These are phyloP conservation scores for Scotopteryx bipunctaria DNA, from an alignment of 2,888 invertebrate species.

Conservation along the genomic window DNA sequence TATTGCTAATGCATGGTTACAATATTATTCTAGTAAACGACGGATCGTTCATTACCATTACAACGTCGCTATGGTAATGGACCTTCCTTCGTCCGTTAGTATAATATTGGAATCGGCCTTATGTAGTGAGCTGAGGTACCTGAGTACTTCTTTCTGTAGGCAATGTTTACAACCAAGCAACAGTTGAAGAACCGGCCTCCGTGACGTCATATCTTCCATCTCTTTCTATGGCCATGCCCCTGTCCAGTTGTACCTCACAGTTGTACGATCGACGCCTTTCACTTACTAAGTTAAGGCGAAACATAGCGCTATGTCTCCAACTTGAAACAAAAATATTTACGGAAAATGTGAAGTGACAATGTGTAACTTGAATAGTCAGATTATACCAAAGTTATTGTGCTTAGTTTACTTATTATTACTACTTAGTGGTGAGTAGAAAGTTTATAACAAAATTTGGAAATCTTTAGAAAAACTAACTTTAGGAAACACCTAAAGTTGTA, in stretches of 20 bases:
- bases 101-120: neutral
- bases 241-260: too few relatives aligned
- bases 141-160: neutral
- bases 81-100: too few relatives aligned
- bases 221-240: conserved; percentile 56
- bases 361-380: conserved; percentile 52
- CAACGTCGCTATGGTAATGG: too few relatives aligned
- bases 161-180: conserved; percentile 15
- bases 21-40: too few relatives aligned
- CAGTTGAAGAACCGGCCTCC: conserved; percentile 33
- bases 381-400: conserved; percentile 67
- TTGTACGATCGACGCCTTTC: conserved; percentile 63
- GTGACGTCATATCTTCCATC: conserved; percentile 48
- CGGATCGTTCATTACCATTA: too few relatives aligned
- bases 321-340: conserved; percentile 29
- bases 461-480: too few relatives aligned
- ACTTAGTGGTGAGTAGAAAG: conserved; percentile 49
- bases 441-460: neutral
- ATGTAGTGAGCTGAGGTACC: neutral
- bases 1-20: too few relatives aligned
- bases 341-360: conserved; percentile 52
- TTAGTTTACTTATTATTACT: conserved; percentile 55
- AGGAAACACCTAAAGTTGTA: too few relatives aligned
- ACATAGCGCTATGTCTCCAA: conserved; percentile 33
- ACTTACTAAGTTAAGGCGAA: conserved; percentile 52